These are phyloP conservation scores for Paedocypris micromegethes DNA, from an alignment of 2,797 vertebrate genomes.

Conservation along the genomic window DNA sequence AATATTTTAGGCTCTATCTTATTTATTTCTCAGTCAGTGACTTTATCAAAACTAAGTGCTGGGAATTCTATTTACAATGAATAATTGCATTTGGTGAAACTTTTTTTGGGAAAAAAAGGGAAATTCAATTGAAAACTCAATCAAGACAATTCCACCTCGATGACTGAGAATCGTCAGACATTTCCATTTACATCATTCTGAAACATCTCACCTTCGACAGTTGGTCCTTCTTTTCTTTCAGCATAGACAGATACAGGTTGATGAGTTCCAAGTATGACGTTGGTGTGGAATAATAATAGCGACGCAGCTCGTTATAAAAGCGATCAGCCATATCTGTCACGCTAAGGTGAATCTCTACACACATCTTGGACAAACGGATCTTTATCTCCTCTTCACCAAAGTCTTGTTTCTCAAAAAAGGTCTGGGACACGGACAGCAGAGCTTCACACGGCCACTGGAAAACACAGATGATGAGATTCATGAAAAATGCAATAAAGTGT, in stretches of 20 bases:
- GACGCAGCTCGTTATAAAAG: conserved; percentile 75
- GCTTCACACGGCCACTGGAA: conserved; percentile 78
- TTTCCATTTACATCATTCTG: too few species aligned
- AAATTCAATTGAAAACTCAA: too few species aligned
- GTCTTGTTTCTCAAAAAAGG: conserved; percentile 73
- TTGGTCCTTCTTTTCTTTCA: conserved; percentile 71
- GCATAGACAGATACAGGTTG: conserved; percentile 80
- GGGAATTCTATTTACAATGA: too few species aligned
- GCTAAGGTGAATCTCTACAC: conserved; percentile 78
- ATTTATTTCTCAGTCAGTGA: too few species aligned
- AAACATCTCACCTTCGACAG: conserved; percentile 65
- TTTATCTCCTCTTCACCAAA: conserved; percentile 70
- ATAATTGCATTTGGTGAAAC: too few species aligned
- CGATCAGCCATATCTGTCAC: conserved; percentile 75
- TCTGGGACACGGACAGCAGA: conserved; percentile 77
- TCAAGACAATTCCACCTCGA: too few species aligned
- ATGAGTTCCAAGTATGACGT: conserved; percentile 87
- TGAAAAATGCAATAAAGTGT: not conserved
- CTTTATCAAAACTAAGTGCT: too few species aligned
- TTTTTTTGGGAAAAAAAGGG: too few species aligned
- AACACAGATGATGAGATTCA: not conserved
- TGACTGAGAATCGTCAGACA: too few species aligned
- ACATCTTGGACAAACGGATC: conserved; percentile 75
- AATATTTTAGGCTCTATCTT: too few species aligned
- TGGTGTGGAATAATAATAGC: conserved; percentile 81